Evolutionary conservation across 1,140 invertebrate species (phyloP).

Genomic region (Pseudomyrmex sp.): DNA sequence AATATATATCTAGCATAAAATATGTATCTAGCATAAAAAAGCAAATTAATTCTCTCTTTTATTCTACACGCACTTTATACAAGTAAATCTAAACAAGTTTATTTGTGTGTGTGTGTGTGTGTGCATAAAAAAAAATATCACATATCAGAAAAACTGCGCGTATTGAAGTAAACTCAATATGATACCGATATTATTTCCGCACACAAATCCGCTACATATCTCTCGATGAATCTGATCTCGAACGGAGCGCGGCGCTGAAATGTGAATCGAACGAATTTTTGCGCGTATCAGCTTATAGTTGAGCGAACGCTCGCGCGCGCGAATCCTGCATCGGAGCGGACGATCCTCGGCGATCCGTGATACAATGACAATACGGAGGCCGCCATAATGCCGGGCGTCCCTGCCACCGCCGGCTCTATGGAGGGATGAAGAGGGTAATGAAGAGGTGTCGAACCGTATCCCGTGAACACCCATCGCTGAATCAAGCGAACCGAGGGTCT

Average conservation of each 20-base stretch:
- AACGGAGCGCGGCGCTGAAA: background rate
- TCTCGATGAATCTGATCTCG: constrained; percentile 46
- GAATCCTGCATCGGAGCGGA: constrained; percentile 63
- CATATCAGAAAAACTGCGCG: too few relatives aligned
- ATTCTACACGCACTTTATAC: too few relatives aligned
- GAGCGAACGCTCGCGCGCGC: constrained; percentile 64
- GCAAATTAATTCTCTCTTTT: too few relatives aligned
- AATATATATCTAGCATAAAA: too few relatives aligned
- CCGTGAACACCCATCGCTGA: constrained; percentile 78
- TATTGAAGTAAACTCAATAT: constrained; percentile 27
- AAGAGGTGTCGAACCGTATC: constrained; percentile 85
- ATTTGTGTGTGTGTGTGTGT: too few relatives aligned
- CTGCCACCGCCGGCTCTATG: constrained; percentile 58
- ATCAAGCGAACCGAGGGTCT: constrained; percentile 79
- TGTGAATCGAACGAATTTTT: constrained; percentile 55
- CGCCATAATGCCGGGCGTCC: constrained; percentile 66
- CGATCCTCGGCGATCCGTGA: constrained; percentile 67
- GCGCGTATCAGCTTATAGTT: constrained; percentile 64
- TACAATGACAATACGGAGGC: constrained; percentile 70
- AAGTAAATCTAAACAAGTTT: too few relatives aligned
- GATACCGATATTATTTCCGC: constrained; percentile 13
- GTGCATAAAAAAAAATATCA: too few relatives aligned
- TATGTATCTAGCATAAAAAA: too few relatives aligned
- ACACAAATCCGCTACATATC: constrained; percentile 18
- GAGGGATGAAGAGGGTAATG: constrained; percentile 83